phyloP scores from a whole-genome alignment of 2,888 invertebrate species.

The Drosophila prolongata region DNA sequence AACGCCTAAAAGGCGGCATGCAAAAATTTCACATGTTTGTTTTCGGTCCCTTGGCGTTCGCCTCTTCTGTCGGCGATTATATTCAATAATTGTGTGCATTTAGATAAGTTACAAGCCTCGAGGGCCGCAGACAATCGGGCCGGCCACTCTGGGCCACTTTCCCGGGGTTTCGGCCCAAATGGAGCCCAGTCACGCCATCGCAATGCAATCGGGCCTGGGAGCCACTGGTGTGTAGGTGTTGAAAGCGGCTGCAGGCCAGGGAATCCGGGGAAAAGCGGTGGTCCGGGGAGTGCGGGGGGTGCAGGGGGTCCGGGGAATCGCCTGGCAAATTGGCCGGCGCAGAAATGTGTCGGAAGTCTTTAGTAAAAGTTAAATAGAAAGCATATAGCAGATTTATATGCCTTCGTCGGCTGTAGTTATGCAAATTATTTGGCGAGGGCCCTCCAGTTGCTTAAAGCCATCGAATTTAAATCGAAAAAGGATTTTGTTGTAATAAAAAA shows the following conservation, averaged over 20 bases:
- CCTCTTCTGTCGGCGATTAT: constrained; percentile 68
- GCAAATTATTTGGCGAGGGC: constrained; percentile 46
- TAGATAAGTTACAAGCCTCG: constrained; percentile 77
- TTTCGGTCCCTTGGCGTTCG: constrained; percentile 41
- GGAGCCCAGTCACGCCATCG: constrained; percentile 72
- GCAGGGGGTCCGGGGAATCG: constrained; percentile 10
- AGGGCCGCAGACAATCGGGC: constrained; percentile 41
- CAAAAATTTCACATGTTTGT: constrained; percentile 57
- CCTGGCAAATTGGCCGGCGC: constrained; percentile 51
- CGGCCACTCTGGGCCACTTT: constrained; percentile 49
- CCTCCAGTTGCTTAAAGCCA: not conserved
- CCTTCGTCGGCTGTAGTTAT: constrained; percentile 64
- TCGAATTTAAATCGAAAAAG: not conserved
- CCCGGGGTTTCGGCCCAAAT: constrained; percentile 56
- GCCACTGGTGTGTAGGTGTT: constrained; percentile 72
- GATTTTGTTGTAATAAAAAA: too few species aligned
- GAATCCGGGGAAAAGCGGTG: not conserved
- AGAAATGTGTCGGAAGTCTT: constrained; percentile 76
- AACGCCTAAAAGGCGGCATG: constrained; percentile 70
- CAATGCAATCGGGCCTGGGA: constrained; percentile 6
- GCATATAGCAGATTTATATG: constrained; percentile 74
- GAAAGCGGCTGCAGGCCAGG: constrained; percentile 53
- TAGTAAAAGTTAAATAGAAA: constrained; percentile 78
- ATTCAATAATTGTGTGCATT: constrained; percentile 81
- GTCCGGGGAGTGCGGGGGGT: not conserved